Conservation (phyloP, 2,113 vertebrate genomes). For the Glareola pratincola region DNA sequence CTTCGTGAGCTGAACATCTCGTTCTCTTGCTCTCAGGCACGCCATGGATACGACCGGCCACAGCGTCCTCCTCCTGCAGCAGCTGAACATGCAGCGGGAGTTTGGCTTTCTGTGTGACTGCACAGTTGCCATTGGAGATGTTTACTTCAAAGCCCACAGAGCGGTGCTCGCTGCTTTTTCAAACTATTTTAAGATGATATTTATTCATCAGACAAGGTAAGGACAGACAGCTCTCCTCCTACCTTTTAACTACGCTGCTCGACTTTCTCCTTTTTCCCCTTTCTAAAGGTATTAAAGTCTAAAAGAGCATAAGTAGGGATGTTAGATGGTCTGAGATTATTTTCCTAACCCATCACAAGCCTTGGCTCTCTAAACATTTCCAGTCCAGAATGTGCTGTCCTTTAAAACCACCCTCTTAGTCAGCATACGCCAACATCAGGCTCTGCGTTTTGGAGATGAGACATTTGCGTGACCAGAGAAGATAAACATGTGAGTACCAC, state of each 20-base stretch:
- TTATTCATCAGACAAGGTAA: conserved; percentile 98
- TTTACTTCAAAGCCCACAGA: conserved; percentile 97
- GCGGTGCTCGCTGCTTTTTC: conserved; percentile 96
- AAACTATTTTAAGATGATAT: conserved; percentile 99
- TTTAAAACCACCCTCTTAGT: not conserved
- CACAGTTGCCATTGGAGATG: conserved; percentile 95
- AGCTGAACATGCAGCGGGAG: conserved; percentile 95
- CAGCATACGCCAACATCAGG: not conserved
- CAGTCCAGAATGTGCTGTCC: not conserved
- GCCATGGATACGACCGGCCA: conserved; percentile 89
- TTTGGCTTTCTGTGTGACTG: conserved; percentile 98
- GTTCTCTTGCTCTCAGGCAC: conserved; percentile 49
- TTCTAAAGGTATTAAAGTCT: not conserved
- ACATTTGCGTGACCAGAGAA: not conserved
- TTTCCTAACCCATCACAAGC: not conserved
- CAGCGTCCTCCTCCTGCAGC: conserved; percentile 93
- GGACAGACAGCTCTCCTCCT: not conserved
- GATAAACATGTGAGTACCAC: not conserved
- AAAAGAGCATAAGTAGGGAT: not conserved
- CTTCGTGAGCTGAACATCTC: not conserved
- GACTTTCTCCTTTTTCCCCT: not conserved
- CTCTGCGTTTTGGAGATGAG: not conserved
- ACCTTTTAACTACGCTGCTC: not conserved
- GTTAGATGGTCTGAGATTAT: not conserved
- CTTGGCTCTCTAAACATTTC: not conserved